Conservation (phyloP, 2,888 invertebrate species). For the Willowsia nigromaculata region DNA sequence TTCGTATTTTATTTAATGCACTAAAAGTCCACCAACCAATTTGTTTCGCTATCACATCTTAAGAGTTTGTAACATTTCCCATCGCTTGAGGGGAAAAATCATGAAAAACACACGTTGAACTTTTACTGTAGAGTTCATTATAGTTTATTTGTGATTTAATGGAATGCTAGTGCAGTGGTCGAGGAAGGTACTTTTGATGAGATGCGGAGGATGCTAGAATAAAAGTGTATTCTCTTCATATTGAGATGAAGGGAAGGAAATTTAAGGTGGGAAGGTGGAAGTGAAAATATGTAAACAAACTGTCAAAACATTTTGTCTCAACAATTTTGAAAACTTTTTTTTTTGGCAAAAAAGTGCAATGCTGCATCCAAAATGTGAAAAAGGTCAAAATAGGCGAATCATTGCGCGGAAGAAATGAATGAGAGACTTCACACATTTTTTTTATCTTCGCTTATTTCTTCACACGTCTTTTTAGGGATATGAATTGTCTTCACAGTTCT, state of each 20-base stretch:
- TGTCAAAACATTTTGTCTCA: neutral
- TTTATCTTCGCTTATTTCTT: neutral
- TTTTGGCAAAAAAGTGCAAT: neutral
- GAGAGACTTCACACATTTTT: neutral
- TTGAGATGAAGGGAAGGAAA: neutral
- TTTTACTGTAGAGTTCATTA: neutral
- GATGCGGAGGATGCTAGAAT: neutral
- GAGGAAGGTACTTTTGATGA: neutral
- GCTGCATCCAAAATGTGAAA: neutral
- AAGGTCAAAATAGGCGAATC: neutral
- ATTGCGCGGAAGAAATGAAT: neutral
- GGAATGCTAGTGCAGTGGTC: neutral
- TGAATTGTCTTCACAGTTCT: neutral
- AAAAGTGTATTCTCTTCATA: too few relatives aligned
- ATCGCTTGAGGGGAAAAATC: too few relatives aligned
- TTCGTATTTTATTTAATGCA: neutral
- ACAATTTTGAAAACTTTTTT: neutral
- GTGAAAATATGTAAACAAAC: slow-evolving; percentile 29
- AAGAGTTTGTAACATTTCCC: too few relatives aligned
- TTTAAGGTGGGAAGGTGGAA: neutral
- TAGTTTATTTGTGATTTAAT: neutral
- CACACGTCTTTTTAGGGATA: neutral
- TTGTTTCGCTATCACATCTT: slow-evolving; percentile 3
- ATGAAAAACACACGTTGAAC: too few relatives aligned
- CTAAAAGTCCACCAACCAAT: slow-evolving; percentile 26